Evolutionary conservation across 1,140 invertebrate genomes (phyloP).

Genomic region (Drosophila aff.): DNA sequence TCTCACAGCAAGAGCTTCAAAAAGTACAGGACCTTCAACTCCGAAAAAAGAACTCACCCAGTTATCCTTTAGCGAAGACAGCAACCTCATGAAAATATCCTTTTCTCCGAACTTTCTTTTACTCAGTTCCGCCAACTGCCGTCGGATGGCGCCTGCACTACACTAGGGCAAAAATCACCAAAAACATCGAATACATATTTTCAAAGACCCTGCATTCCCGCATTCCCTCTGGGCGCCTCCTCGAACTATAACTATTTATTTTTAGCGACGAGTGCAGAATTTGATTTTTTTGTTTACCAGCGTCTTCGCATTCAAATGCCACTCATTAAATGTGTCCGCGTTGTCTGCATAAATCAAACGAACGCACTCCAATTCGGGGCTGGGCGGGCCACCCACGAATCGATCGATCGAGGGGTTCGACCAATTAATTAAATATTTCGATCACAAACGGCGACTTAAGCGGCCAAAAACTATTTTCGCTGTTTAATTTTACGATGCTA

Average conservation of each 20-base stretch:
- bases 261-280: slow-evolving; percentile 61
- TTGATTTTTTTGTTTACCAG: slow-evolving; percentile 14
- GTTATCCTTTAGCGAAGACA: slow-evolving; percentile 30
- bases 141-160: slow-evolving; percentile 17
- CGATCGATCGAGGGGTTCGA: slow-evolving; percentile 32
- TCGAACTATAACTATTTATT: slow-evolving; percentile 41
- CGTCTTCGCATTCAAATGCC: slow-evolving; percentile 70
- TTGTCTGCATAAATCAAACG: slow-evolving; percentile 78
- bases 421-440: slow-evolving; percentile 79
- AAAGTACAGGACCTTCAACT: neutral
- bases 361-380: slow-evolving; percentile 33
- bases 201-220: neutral
- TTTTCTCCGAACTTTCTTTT: slow-evolving; percentile 17
- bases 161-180: neutral
- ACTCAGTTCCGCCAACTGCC: slow-evolving; percentile 4
- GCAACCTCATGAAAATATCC: slow-evolving; percentile 16
- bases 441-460: slow-evolving; percentile 60
- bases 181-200: neutral
- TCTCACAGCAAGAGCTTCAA: neutral
- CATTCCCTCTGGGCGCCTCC: too few species aligned
- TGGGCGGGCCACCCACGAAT: slow-evolving; percentile 70
- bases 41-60: neutral
- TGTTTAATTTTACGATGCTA: slow-evolving; percentile 71
- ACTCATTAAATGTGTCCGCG: slow-evolving; percentile 62
- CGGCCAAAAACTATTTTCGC: slow-evolving; percentile 74